phyloP scores from a whole-genome alignment of 2,888 invertebrate species.

The Macrosiphum euphorbiae region DNA sequence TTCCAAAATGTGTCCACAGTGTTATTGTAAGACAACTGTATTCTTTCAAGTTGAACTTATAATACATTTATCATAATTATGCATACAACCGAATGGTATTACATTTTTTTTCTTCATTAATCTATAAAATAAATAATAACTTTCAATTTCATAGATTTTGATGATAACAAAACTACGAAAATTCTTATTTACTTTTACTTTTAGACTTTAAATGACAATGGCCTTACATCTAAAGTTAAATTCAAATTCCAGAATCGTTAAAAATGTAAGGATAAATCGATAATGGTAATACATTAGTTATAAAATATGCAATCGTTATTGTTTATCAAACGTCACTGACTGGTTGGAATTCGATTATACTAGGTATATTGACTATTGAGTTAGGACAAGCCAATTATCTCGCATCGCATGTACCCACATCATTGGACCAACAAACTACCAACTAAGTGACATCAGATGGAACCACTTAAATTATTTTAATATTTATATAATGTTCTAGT shows the following conservation, averaged over 20 bases:
- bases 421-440: conserved; percentile 1
- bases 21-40: background rate
- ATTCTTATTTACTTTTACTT: background rate
- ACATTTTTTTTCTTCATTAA: background rate
- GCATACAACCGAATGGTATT: background rate
- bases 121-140: background rate
- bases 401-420: background rate
- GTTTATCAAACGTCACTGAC: background rate
- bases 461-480: background rate
- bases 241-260: background rate
- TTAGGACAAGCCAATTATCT: conserved; percentile 3
- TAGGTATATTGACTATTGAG: background rate
- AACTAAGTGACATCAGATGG: background rate
- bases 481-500: background rate
- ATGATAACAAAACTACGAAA: background rate
- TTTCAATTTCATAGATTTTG: background rate
- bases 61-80: background rate
- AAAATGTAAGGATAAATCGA: background rate
- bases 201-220: background rate
- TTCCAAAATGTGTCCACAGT: background rate
- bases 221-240: background rate
- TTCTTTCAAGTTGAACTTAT: background rate
- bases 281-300: background rate
- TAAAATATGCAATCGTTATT: background rate
- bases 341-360: background rate